Base-by-base conservation (phyloP, 2,888 invertebrate species). In the Enchytraeus crypticus region DNA sequence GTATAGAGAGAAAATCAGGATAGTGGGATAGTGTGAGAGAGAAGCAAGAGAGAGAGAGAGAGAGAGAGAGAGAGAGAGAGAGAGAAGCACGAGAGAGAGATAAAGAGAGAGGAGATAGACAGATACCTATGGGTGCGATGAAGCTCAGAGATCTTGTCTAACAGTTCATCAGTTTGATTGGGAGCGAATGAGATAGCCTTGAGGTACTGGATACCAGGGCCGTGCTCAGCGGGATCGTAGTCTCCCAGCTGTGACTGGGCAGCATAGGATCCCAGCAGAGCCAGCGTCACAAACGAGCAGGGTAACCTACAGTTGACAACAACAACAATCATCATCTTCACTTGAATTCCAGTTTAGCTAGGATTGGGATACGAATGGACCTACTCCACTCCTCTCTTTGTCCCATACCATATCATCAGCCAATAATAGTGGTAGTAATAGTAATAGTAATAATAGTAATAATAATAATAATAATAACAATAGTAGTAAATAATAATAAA, bases 181-280 rank as follows among this genome's bases (percentile, higher is more conserved):
- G 97, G 97, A 53, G 92, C 95, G 78, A 98, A 90, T 79, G 88
- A 87, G 74, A 96, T 89, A 71, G 91, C 91, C 75, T 87, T 86
- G 72, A 98, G 85, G 78, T 95, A 93, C 57, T 76, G 62, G 82
- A 85, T 67, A 58, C 85, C 81, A 83, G 85, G 64, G 59, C 85
- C 82, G 69, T 86, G 84, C 53, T 77, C 75, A n/a, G 64, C 65
- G 8, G 72, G 71, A 80, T 95, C 92, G 76, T 89, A 90, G 81
- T 99, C 98, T 0, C 97, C 97, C 65, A 96, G 84, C 82, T 97
- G 96, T 1, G 96, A 92, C 81, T 99, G 98, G 59, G 92, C 91
- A 66, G 89, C 82, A 78, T 88, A 89, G 51, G 92, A 90, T 45
- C 92, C 93, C 64, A 98, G 84, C 57, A 98, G 84, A 5, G 96